Conservation (phyloP, 1,140 invertebrate species). For the Drosophila albomicans region DNA sequence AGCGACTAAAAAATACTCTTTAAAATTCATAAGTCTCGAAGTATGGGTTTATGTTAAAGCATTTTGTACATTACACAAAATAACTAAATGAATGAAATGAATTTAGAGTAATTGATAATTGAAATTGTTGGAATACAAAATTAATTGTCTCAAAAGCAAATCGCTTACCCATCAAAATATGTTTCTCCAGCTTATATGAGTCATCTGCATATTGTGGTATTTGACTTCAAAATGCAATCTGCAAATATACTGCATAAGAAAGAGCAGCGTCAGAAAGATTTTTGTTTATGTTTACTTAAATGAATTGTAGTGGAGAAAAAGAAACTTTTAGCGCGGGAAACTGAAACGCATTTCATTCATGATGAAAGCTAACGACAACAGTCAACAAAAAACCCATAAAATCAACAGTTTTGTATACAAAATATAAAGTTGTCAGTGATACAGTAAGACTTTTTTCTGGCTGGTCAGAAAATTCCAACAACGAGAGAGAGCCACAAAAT, state of each 20-base stretch:
- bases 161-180: background rate
- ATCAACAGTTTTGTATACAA: conserved; percentile 29
- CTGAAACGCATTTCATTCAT: conserved; percentile 39
- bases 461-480: background rate
- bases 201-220: background rate
- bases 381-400: conserved; percentile 29
- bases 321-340: background rate
- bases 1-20: background rate
- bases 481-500: conserved; percentile 7
- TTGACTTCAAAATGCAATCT: conserved; percentile 24
- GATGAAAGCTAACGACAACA: conserved; percentile 21
- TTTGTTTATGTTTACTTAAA: conserved; percentile 4
- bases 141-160: too few species aligned
- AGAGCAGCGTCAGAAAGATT: conserved; percentile 8
- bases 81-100: too few species aligned
- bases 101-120: too few species aligned
- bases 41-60: too few species aligned
- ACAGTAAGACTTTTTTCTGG: conserved; percentile 22
- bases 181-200: background rate
- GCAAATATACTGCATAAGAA: conserved; percentile 2
- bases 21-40: background rate
- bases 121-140: too few species aligned
- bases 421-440: conserved; percentile 25
- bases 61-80: too few species aligned
- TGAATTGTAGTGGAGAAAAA: background rate